Base-by-base conservation (phyloP, 2,113 vertebrate genomes). In the Rhea pennata region DNA sequence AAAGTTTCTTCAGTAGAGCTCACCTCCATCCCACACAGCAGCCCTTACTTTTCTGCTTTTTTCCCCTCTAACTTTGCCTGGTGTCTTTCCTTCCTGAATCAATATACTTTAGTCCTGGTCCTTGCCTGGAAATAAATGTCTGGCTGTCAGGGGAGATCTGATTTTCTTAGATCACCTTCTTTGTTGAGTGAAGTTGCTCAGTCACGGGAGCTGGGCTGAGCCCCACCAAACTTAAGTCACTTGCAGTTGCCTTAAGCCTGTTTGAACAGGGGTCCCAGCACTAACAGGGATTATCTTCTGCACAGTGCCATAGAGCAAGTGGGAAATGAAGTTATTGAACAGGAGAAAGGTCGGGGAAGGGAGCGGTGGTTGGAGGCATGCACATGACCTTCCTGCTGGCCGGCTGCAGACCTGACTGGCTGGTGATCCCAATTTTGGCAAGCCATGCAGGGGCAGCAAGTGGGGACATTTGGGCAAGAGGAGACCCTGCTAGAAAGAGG, bases 1-100 rank as follows among this genome's bases (percentile, higher is more conserved):
- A 92, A 72, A 44, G 36, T 26, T 90, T 93, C 48, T 62, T 61
- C 56, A 75, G 54, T 76, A 88, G 29, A 92, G 29, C 27, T 91
- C 42, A 39, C 7, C 36, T 73, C 72, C 1, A 1, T 53, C 48
- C 64, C 39, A 19, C 33, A 33, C 1, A 3, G 39, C 36, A 87
- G n/a, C 20, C 15, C 39, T n/a, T 56, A 27, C 26, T 87, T 69
- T 90, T 67, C 59, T 13, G n/a, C 4, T 5, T 40, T 15, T 59
- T 70, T 93, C 73, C 39, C 53, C 46, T 24, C 31, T 84, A 66
- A 65, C 16, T 65, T 92, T 24, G 27, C 29, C 50, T 15, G 4
- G 71, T 81, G 80, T 59, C 48, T 51, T 39, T 74, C 53, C 53
- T 56, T 91, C 50, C 62, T 1, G 1, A 48, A 9, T 36, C 26